Evolutionary conservation across 1,140 invertebrate species (phyloP), one percentile per base, ranked within the genome.

Genomic region (Drosophila sulfurigaster): DNA sequence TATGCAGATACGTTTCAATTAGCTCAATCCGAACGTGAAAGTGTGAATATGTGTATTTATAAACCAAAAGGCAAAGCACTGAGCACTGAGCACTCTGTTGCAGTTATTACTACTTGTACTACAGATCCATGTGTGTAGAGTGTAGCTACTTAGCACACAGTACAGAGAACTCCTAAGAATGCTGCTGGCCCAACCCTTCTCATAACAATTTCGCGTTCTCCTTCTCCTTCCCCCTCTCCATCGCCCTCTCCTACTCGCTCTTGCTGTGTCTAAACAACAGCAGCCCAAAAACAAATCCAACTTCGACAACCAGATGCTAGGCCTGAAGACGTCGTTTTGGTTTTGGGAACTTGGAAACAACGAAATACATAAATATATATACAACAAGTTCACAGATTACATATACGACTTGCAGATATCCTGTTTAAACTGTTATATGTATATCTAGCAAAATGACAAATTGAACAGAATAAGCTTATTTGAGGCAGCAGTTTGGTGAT

Each of bases 1-100:
- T 78, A 83, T 80, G 77, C 74, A 85, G 82, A 87, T 86, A 86
- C 82, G 82, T 86, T 87, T 86, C 82, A 86, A 86, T 86, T 86
- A 86, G 82, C 82, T 81, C 82, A 86, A 87, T 82, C 71, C 82
- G 82, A 82, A 86, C 82, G 79, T 86, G 82, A 86, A 86, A 86
- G 82, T 86, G 82, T 78, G 76, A 78, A 78, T 78, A 75, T 78
- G 76, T 78, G 67, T 78, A 78, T 78, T 78, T 78, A 78, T 78
- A 78, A 62, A 75, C 70, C 56, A 52, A 48, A 45, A 25, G 20
- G 56, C 20, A 43, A 30, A 32, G 57, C 30, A 57, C 7, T 10
- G 51, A 74, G 58, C 20, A 46, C 45, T n/a, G 49, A 74, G 58
- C 20, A 32, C 59, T 25, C 46, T 3, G 20, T 25, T 25, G 20